Base-by-base conservation (phyloP, 1,140 invertebrate genomes). In the Sogatella furcifera region DNA sequence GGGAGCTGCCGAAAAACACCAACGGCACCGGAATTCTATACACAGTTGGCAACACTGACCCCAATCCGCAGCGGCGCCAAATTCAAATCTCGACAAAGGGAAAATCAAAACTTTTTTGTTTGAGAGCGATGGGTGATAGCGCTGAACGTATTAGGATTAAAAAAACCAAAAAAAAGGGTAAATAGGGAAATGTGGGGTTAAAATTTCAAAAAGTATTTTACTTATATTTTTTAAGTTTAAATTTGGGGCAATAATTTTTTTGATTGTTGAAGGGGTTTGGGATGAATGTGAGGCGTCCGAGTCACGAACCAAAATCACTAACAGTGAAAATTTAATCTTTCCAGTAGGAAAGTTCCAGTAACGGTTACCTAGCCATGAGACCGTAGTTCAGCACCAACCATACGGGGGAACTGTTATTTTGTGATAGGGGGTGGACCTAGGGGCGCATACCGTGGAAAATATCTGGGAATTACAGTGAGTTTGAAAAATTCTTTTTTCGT, bases 381-480 rank as follows among this genome's bases (percentile, higher is more conserved):
- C 46, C 15, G 46, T 19, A 49, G 17, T 11, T 49, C 57, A 64
- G 53, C 68, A 62, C 62, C 11, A 66, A 52, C 63, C 55, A 54
- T 65, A 62, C 53, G 71, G 68, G 64, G 69, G 53, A 75, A 21
- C 65, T 65, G 52, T 73, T 77, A 61, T n/a, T 75, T 77, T 62
- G 68, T 73, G 46, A 70, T 75, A 53, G 79, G 76, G 60, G 80
- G 78, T 64, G 81, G 88, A 62, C 82, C 84, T 0, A 77, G n/a
- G 88, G 64, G 80, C 84, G 8, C 82, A 83, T 64, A 89, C 88
- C 11, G 89, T 92, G 9, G 87, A 90, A 71, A 90, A 86, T 70
- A 89, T 97, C 64, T 97, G 94, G 95, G 88, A 94, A 94, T 96
- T 49, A 97, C 95, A 13, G 90, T 92, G 65, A 88, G 85, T 55